A percentile compares a stretch with the other conserved stretches of the same genome.
Conservation (phyloP, 2,888 invertebrate species). For the Pediacus dermestoides region DNA sequence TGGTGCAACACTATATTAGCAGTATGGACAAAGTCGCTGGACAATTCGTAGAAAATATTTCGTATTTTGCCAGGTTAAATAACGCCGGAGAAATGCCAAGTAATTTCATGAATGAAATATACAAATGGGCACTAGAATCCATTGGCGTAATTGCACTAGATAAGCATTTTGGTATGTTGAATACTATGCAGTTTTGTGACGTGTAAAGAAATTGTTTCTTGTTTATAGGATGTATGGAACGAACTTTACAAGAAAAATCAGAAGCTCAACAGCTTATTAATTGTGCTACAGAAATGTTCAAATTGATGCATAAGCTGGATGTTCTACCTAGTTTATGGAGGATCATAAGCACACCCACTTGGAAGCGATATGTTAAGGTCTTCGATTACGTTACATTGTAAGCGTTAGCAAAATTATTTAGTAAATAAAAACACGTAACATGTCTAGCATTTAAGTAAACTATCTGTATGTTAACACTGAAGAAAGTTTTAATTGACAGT, state of each 20-base stretch:
- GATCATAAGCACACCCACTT: constrained; percentile 37
- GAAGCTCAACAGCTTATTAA: constrained; percentile 49
- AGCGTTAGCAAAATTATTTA: constrained; percentile 7
- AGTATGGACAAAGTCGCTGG: constrained; percentile 38
- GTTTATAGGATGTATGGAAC: constrained; percentile 46
- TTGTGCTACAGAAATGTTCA: constrained; percentile 34
- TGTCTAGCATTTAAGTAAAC: no score
- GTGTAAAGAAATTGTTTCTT: constrained; percentile 3
- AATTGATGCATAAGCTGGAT: constrained; percentile 40
- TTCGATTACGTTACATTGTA: constrained; percentile 45
- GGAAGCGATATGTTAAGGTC: constrained; percentile 39
- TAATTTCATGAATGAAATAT: constrained; percentile 55
- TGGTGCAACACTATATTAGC: constrained; percentile 34
- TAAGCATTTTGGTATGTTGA: constrained; percentile 33
- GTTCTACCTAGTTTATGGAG: constrained; percentile 43
- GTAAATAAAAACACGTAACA: neutral
- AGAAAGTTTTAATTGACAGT: constrained; percentile 21
- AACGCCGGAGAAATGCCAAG: constrained; percentile 33
- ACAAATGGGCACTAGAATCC: constrained; percentile 64
- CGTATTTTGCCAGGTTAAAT: constrained; percentile 17
- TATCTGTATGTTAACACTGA: neutral
- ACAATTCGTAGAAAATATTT: constrained; percentile 33
- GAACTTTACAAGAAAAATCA: constrained; percentile 38
- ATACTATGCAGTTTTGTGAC: constrained; percentile 1
- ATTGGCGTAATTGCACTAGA: constrained; percentile 48